phyloP scores from a whole-genome alignment of 1,140 invertebrate species.

The Sinonovacula constricta region DNA sequence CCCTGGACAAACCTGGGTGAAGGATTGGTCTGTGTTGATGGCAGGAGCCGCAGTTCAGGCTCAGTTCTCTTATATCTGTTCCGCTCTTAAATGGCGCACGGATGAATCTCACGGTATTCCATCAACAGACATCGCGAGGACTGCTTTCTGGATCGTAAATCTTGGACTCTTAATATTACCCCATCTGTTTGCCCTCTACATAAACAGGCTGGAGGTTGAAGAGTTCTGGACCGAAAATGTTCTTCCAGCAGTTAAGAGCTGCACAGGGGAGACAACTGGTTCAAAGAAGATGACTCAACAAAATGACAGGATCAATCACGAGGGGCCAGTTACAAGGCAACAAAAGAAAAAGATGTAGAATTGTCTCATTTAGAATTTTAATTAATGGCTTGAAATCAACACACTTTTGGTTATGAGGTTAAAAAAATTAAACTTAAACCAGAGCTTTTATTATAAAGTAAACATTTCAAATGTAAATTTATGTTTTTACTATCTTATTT shows the following conservation, averaged over 20 bases:
- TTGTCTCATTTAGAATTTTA: too few relatives aligned
- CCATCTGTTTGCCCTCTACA: slow-evolving; percentile 45
- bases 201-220: slow-evolving; percentile 31
- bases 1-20: slow-evolving; percentile 35
- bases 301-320: neutral
- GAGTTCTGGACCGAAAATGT: neutral
- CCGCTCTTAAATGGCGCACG: slow-evolving; percentile 40
- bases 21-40: slow-evolving; percentile 43
- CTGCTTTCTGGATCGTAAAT: slow-evolving; percentile 44
- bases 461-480: too few relatives aligned
- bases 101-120: slow-evolving; percentile 7
- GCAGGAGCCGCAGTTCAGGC: slow-evolving; percentile 42
- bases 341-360: slow-evolving; percentile 23
- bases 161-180: slow-evolving; percentile 42
- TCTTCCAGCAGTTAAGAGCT: neutral
- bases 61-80: slow-evolving; percentile 35
- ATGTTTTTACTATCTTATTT: too few relatives aligned
- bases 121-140: slow-evolving; percentile 17
- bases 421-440: too few relatives aligned
- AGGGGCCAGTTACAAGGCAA: slow-evolving; percentile 13
- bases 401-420: too few relatives aligned
- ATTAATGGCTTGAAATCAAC: too few relatives aligned
- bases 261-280: neutral
- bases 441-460: too few relatives aligned
- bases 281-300: neutral